These are phyloP conservation scores for Calameuta idolon DNA, from an alignment of 2,888 invertebrate species.

Conservation along the genomic window DNA sequence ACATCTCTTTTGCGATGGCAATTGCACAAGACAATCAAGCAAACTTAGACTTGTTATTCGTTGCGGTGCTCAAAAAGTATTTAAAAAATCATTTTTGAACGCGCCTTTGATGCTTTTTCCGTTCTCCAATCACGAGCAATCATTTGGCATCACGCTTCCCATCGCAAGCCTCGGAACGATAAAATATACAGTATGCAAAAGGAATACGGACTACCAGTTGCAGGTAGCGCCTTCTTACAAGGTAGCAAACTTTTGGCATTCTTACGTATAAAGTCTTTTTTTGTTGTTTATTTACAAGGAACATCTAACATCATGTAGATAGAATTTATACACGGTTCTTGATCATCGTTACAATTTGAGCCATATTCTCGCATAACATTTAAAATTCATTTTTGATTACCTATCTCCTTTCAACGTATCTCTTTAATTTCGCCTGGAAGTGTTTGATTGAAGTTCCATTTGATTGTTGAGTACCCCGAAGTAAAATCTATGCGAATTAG, in stretches of 20 bases:
- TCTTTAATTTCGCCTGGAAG: constrained; percentile 4
- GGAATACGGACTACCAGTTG: neutral
- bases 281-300: constrained; percentile 56
- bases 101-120: neutral
- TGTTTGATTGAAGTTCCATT: constrained; percentile 33
- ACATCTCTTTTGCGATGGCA: neutral
- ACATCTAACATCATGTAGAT: constrained; percentile 59
- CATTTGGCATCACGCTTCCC: neutral
- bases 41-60: neutral
- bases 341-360: constrained; percentile 42
- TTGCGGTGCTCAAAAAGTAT: neutral
- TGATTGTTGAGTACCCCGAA: constrained; percentile 24
- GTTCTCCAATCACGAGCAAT: neutral
- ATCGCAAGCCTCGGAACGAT: neutral
- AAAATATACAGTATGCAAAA: neutral
- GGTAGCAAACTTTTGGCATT: constrained; percentile 52
- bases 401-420: constrained; percentile 18
- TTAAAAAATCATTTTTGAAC: neutral
- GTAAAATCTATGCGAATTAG: neutral
- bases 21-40: no score
- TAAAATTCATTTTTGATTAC: constrained; percentile 36
- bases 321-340: constrained; percentile 50
- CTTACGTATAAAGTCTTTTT: constrained; percentile 51
- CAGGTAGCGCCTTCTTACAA: constrained; percentile 36
- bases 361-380: constrained; percentile 38